These are phyloP conservation scores for Cotesia chilonis DNA, from an alignment of 1,140 invertebrate genomes.

Conservation along the genomic window DNA sequence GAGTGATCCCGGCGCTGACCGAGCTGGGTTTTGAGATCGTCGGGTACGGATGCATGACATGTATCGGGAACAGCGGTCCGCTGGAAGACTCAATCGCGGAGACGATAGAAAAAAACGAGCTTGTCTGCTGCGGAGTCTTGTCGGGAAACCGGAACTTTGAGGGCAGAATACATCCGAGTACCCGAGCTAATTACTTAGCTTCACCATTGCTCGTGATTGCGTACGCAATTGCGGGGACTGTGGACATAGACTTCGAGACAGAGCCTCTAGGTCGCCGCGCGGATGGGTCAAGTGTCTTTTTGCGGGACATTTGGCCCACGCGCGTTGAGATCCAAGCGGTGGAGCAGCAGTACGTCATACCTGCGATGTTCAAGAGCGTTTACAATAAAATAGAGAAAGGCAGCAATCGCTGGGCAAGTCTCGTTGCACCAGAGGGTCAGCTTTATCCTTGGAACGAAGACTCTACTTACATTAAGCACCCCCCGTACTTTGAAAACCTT, in stretches of 20 bases:
- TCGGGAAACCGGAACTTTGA: slow-evolving; percentile 98
- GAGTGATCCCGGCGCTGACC: slow-evolving; percentile 86
- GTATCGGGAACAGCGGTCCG: slow-evolving; percentile 97
- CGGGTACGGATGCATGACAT: slow-evolving; percentile 99
- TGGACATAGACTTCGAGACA: slow-evolving; percentile 94
- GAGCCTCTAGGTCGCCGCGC: slow-evolving; percentile 83
- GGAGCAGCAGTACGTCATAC: slow-evolving; percentile 90
- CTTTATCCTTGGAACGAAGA: slow-evolving; percentile 91
- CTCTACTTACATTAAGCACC: slow-evolving; percentile 96
- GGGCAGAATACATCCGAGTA: slow-evolving; percentile 95
- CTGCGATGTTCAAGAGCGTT: slow-evolving; percentile 96
- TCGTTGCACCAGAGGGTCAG: slow-evolving; percentile 81
- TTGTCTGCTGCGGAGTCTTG: slow-evolving; percentile 93
- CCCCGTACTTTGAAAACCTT: slow-evolving; percentile 96
- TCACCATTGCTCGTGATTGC: slow-evolving; percentile 96
- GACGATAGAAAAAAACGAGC: slow-evolving; percentile 93
- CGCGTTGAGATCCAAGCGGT: slow-evolving; percentile 89
- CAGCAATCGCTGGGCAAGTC: slow-evolving; percentile 84
- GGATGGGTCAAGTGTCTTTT: slow-evolving; percentile 81
- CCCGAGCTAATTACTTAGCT: slow-evolving; percentile 95
- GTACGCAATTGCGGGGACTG: slow-evolving; percentile 93
- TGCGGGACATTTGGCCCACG: slow-evolving; percentile 95
- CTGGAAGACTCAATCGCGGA: slow-evolving; percentile 89
- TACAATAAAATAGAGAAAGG: slow-evolving; percentile 88
- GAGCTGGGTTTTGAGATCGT: slow-evolving; percentile 92